These are phyloP conservation scores for Darevskia nairensis DNA, from an alignment of 2,797 vertebrate genomes.

Conservation along the genomic window DNA sequence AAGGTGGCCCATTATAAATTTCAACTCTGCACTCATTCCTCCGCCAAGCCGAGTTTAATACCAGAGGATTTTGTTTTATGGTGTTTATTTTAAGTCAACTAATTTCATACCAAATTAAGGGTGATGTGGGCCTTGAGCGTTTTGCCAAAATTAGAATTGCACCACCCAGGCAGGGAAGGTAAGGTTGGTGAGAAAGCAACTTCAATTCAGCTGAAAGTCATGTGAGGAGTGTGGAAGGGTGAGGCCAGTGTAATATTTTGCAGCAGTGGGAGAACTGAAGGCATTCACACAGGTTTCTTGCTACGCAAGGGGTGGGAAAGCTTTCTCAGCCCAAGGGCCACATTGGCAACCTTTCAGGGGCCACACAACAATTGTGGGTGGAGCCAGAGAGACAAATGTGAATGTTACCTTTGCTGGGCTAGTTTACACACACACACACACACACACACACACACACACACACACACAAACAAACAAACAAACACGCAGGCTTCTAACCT, in stretches of 20 bases:
- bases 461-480: no score
- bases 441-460: no score
- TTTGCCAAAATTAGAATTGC: constrained; percentile 47
- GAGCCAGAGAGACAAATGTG: no score
- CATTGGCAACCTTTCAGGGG: no score
- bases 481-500: no score
- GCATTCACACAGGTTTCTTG: not conserved
- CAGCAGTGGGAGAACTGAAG: not conserved
- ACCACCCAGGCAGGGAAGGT: constrained; percentile 54
- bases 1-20: constrained; percentile 26
- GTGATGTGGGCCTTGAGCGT: constrained; percentile 52
- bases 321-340: no score
- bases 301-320: no score
- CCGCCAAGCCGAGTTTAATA: constrained; percentile 50
- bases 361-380: no score
- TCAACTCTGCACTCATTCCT: not conserved
- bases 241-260: not conserved
- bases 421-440: no score
- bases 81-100: constrained; percentile 55
- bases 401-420: no score
- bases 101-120: constrained; percentile 56
- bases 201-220: not conserved
- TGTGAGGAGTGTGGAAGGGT: not conserved
- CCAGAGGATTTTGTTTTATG: constrained; percentile 59
- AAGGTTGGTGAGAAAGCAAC: not conserved